Evolutionary conservation across 2,888 invertebrate genomes (phyloP), one percentile per base, ranked within the genome.

Genomic region (Pheosia gnoma): DNA sequence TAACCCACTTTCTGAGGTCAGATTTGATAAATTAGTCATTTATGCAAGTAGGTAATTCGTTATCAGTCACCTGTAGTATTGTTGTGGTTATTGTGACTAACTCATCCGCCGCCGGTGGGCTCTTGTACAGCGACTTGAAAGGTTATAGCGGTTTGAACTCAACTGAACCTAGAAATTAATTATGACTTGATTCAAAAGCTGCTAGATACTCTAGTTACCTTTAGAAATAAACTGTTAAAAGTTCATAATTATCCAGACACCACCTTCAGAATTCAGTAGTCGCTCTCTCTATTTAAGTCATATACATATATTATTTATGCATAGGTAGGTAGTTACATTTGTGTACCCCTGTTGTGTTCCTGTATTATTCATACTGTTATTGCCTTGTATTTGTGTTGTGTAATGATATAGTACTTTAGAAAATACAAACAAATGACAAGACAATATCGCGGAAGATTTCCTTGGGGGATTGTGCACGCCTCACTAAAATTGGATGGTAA

Each of bases 361-460:
- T 25, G 51, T 10, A 25, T 25, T 51, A 51, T 51, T 51, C 10
- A 51, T 51, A 25, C 51, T n/a, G 51, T 25, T 51, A 51, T 25
- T 25, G 8, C 47, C 62, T 65, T 49, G 47, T 60, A 65, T 70
- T 65, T 62, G 61, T 60, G 66, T 69, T 72, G 72, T 68, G 67
- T 75, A 71, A 72, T 68, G 61, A 57, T 60, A 71, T 61, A 71
- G 68, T 73, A 76, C 76, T 82, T 83, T 78, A 75, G 62, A 76
- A 62, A 75, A 83, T 73, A 81, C 81, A 83, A 82, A 83, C 83
- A 77, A 84, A 83, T 79, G 70, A 77, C 67, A 68, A 71, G 80
- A 82, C 87, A 84, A 86, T 87, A 88, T 88, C 84, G 86, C 84
- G 76, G 77, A 61, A 82, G 84, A 88, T 89, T 89, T 88, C 88